Evolutionary conservation across 2,888 invertebrate species (phyloP), one percentile per base, ranked within the genome.

Genomic region (Drosophila anomalata): DNA sequence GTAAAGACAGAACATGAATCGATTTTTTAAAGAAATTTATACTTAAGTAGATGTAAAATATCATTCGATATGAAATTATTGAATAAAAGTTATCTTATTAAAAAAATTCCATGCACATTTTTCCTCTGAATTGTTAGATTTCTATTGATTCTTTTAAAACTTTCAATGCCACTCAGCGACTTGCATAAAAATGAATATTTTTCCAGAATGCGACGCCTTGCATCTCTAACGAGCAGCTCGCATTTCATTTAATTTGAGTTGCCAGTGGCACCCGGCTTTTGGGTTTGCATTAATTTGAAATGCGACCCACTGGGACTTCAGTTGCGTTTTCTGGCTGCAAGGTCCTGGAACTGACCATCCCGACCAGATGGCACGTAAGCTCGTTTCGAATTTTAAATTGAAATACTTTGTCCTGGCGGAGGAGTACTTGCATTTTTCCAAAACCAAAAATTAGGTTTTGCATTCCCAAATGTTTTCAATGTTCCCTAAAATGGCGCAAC

Each of bases 361-460:
- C 46, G 36, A 11, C 58, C 63, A 70, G 73, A 60, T 58, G 70
- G 70, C 77, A 76, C 77, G 76, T 79, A 69, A 73, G 53, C 73
- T 57, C 56, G 61, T 56, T 73, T 75, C 75, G 78, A 78, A 71
- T 78, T 82, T 76, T 47, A 82, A 82, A 83, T 83, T 75, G 79
- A 83, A 85, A 83, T 85, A 76, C 73, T 82, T 82, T 82, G 66
- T 76, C 36, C 29, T 36, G 44, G 11, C 36, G 14, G 24, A 76
- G 66, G 65, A 70, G 76, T 68, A 71, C 71, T 79, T 71, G 65
- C 58, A n/a, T 47, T 58, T 65, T 61, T 63, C 74, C 67, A 78
- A 81, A 69, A 44, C 56, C 29, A 53, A 58, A 55, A 58, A 85
- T 82, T 82, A 59, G 78, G 75, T 79, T 22, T 82, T 73, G 75